Base-by-base conservation (phyloP, 2,888 invertebrate genomes). In the Boloria euphrosyne region DNA sequence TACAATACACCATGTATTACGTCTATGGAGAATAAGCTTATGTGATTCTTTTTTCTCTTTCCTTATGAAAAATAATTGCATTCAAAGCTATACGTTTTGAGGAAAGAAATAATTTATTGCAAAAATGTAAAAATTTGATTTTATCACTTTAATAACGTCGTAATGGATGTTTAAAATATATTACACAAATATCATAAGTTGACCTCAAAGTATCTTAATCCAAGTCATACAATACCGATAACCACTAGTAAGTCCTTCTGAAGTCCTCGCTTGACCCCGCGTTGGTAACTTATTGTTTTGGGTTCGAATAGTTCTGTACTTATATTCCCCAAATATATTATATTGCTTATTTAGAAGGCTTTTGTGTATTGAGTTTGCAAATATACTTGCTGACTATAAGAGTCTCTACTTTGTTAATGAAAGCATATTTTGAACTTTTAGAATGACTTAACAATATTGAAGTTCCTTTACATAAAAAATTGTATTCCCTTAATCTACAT, bases 211-310 rank as follows among this genome's bases (percentile, higher is more conserved):
- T 31, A 49, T 60, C 60, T 60, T 60, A 60, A 50, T 38, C 38
- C 16, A 17, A 50, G 49, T 14, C n/a, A 17, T 60, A 60, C 14
- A 27, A 60, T 60, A 50, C 60, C 10, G 31, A 57, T 57, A 46
- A 57, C 46, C 57, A 22, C 57, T 57, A 46, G 22, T 46, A 57
- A 57, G 57, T 62, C 46, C 53, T 60, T 18, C 31, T 49, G 31
- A 51, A 60, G 62, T 68, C 55, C 67, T 67, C 63, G 31, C 52
- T 62, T 68, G 63, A 66, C 69, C 67, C 54, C 57, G 64, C 68
- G 46, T 71, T 62, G 57, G 52, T 43, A 50, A 69, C 65, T 72
- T 67, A 71, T 72, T 72, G 71, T 71, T 69, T 71, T 63, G 67
- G 67, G 68, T 65, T 65, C 52, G 62, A 67, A 71, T 67, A 69